Evolutionary conservation across 2,888 invertebrate species (phyloP).

Genomic region (Volucella inflata): DNA sequence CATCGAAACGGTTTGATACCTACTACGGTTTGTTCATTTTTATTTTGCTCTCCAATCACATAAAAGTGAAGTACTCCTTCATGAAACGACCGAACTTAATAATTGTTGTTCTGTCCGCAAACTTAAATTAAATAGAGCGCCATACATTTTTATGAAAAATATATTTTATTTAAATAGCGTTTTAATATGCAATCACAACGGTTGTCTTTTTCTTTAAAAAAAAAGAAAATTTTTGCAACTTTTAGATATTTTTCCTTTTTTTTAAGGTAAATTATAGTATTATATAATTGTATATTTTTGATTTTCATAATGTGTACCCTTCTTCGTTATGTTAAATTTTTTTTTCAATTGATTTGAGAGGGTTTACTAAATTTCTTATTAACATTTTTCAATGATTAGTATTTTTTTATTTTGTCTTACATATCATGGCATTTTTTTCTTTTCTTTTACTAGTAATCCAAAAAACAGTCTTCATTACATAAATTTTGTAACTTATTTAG

Average conservation of each 20-base stretch:
- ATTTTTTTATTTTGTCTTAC: constrained; percentile 5
- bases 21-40: too few relatives aligned
- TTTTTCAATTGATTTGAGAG: background rate
- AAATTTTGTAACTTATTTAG: constrained; percentile 43
- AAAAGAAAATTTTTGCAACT: background rate
- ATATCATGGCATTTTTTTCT: constrained; percentile 37
- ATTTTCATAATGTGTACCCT: constrained; percentile 16
- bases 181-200: constrained; percentile 59
- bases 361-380: constrained; percentile 1
- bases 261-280: constrained; percentile 17
- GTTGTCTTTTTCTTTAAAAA: constrained; percentile 46
- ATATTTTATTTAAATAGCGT: constrained; percentile 42
- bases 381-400: background rate
- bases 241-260: constrained; percentile 4
- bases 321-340: too few relatives aligned
- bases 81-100: too few relatives aligned
- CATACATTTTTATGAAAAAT: constrained; percentile 5
- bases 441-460: constrained; percentile 31
- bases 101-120: too few relatives aligned
- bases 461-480: constrained; percentile 57
- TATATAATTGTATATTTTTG: constrained; percentile 17
- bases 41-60: too few relatives aligned
- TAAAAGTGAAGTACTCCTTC: too few relatives aligned
- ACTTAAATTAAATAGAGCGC: too few relatives aligned
- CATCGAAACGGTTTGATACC: too few relatives aligned